A percentile compares a stretch with the other conserved stretches of the same genome.
These are phyloP conservation scores for Pachliopta kotzebuea DNA, from an alignment of 2,888 invertebrate species.

Conservation along the genomic window DNA sequence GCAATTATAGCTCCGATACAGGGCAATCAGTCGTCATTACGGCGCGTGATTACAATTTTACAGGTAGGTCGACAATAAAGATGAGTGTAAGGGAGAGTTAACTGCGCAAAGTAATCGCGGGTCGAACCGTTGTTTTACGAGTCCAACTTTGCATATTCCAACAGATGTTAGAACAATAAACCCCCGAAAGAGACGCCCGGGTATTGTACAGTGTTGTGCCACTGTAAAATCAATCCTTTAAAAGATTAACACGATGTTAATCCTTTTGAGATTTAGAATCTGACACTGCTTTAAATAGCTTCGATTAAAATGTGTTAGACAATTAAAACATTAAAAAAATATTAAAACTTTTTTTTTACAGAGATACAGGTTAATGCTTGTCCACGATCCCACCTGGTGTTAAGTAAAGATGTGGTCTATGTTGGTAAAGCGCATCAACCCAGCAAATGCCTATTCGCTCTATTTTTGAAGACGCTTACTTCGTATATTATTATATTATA, in stretches of 20 bases:
- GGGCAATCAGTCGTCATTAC: slow-evolving; percentile 58
- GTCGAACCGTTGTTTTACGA: slow-evolving; percentile 62
- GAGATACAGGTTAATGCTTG: no score
- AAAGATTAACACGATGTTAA: slow-evolving; percentile 51
- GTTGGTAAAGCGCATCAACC: no score
- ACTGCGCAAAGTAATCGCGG: slow-evolving; percentile 63
- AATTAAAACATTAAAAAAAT: no score
- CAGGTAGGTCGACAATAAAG: slow-evolving; percentile 71
- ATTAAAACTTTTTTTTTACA: no score
- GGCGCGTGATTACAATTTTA: slow-evolving; percentile 63
- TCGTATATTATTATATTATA: no score
- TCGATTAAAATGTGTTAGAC: neutral
- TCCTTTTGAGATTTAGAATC: slow-evolving; percentile 31
- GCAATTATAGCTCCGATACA: slow-evolving; percentile 24
- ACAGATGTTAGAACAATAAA: slow-evolving; percentile 73
- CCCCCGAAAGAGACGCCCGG: slow-evolving; percentile 54
- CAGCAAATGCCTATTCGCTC: no score
- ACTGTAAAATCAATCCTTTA: slow-evolving; percentile 52
- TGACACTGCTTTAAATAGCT: slow-evolving; percentile 6
- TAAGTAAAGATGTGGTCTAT: no score
- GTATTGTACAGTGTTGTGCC: slow-evolving; percentile 37
- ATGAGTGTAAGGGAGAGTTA: slow-evolving; percentile 73
- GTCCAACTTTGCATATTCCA: slow-evolving; percentile 70
- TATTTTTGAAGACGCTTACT: no score
- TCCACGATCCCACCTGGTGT: no score